Conservation (phyloP, 1,140 invertebrate genomes). For the Aphelenchoides fujianensis region DNA sequence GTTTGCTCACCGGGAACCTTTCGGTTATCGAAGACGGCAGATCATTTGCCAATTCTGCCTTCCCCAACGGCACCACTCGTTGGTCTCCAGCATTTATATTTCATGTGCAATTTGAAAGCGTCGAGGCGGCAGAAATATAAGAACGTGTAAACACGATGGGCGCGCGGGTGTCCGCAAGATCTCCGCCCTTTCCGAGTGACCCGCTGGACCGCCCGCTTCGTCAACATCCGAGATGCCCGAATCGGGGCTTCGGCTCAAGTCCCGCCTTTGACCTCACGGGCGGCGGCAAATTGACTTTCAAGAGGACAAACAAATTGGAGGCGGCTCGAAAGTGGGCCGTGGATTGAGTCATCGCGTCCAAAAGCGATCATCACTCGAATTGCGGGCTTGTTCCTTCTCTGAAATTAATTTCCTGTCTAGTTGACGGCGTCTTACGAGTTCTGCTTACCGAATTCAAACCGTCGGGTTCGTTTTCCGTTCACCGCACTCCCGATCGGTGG, state of each 20-base stretch:
- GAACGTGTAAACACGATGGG: not conserved
- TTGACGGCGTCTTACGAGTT: too few relatives aligned
- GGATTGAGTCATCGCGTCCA: too few relatives aligned
- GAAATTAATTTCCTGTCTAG: not conserved
- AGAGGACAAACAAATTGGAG: not conserved
- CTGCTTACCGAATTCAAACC: too few relatives aligned
- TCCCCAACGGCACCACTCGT: not conserved
- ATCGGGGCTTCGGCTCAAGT: not conserved
- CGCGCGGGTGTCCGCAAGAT: not conserved
- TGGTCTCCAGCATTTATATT: too few relatives aligned
- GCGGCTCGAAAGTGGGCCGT: too few relatives aligned
- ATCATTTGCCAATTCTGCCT: too few relatives aligned
- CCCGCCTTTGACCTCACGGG: not conserved
- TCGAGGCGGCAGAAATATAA: not conserved
- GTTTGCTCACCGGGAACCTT: too few relatives aligned
- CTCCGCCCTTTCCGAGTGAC: not conserved
- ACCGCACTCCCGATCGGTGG: too few relatives aligned
- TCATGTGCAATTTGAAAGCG: not conserved
- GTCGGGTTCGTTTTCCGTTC: too few relatives aligned
- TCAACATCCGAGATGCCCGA: not conserved
- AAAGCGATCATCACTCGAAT: not conserved
- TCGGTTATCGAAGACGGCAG: too few relatives aligned
- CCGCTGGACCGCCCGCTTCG: not conserved
- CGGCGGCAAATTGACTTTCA: not conserved
- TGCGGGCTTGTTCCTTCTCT: not conserved